Evolutionary conservation across 2,113 vertebrate species (phyloP), one percentile per base, ranked within the genome.

Genomic region (Bufo gargarizans): DNA sequence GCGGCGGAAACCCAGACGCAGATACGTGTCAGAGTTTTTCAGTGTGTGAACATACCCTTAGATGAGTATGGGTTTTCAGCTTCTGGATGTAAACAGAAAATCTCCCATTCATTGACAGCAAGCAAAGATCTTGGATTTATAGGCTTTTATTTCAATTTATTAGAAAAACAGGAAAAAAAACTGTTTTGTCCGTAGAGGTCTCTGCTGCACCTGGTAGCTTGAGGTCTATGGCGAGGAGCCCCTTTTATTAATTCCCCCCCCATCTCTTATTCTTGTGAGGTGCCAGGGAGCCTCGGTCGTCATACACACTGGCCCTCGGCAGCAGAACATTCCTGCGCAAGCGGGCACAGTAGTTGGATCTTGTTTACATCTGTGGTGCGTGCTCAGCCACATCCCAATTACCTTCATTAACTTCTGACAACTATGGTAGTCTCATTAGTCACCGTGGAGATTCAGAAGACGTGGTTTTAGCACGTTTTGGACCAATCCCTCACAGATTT

Each of bases 331-430:
- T 67, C 81, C 59, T 58, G 55, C 77, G 59, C 33, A 14, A 4
- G 19, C 5, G 50, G 55, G 79, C 43, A n/a, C 45, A n/a, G 61
- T 50, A 22, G 4, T 65, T 5, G 20, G 22, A 67, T 63, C 55
- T 49, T 50, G 81, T 50, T 82, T 63, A 65, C 11, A 14, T 56
- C 77, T 13, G 12, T 58, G 77, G 0, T 17, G 67, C 81, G 6
- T 82, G 80, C 59, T 11, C 47, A 67, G 81, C 67, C 81, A 47
- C 81, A 59, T 81, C 55, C 59, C 50, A 50, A 67, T 82, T 65
- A 50, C 47, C 8, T 67, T 63, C 33, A n/a, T 82, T 63, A 65
- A 49, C 50, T 65, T 58, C n/a, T 58, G 19, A 78, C 13, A 49
- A 50, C 76, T 71, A 5, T 49, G 9, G 47, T 74, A 17, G 17